These are phyloP conservation scores for Atta texana DNA, from an alignment of 1,140 invertebrate species.

Conservation along the genomic window DNA sequence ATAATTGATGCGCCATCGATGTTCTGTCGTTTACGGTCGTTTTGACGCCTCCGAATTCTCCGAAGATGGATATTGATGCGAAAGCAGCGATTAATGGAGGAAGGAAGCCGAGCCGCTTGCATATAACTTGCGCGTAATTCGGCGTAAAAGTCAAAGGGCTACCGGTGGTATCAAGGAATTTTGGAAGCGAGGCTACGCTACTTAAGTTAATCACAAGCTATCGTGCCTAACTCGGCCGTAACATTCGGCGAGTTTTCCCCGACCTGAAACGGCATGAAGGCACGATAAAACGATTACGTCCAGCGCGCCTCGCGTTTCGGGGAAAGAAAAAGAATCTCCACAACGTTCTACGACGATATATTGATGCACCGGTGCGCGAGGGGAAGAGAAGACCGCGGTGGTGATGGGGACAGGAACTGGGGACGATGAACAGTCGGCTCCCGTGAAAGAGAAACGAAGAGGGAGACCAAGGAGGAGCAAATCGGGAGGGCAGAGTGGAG, in stretches of 20 bases:
- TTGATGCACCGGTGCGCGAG: conserved; percentile 11
- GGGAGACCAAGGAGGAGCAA: conserved; percentile 1
- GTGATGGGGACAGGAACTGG: conserved; percentile 26
- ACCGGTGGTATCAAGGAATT: conserved; percentile 42
- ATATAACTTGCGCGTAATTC: conserved; percentile 37
- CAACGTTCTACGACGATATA: conserved; percentile 16
- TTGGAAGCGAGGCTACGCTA: conserved; percentile 59
- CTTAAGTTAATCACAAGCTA: conserved; percentile 63
- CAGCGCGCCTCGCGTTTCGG: conserved; percentile 58
- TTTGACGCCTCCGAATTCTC: conserved; percentile 48
- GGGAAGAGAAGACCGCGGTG: background rate
- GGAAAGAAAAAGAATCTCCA: conserved; percentile 55
- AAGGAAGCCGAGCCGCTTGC: conserved; percentile 15
- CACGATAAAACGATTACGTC: conserved; percentile 61
- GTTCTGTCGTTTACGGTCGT: background rate
- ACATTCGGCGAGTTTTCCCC: conserved; percentile 45
- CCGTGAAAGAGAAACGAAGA: conserved; percentile 56
- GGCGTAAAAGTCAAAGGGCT: conserved; percentile 31
- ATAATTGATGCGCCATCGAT: background rate
- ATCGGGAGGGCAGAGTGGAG: background rate
- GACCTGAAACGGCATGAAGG: conserved; percentile 44
- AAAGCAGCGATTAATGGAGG: conserved; percentile 47
- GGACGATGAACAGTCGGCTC: conserved; percentile 44
- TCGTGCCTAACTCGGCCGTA: conserved; percentile 58
- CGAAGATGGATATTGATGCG: conserved; percentile 7